These are phyloP conservation scores for Littorina saxatilis DNA, from an alignment of 1,140 invertebrate genomes.

Conservation along the genomic window DNA sequence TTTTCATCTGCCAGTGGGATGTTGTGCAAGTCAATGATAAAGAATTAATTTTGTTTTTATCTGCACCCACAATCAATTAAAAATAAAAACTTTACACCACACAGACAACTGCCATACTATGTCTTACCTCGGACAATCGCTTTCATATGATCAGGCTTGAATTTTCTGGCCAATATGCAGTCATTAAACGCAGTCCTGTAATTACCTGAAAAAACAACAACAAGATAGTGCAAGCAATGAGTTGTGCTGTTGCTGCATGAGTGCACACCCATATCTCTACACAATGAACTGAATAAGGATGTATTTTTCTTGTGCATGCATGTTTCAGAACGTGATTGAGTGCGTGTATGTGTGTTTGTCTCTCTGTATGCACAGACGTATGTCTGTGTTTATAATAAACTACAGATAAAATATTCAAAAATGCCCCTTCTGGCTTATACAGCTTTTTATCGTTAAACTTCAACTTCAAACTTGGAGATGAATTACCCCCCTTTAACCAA, in stretches of 20 bases:
- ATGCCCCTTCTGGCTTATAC: too few species aligned
- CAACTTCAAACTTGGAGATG: too few species aligned
- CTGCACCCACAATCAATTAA: too few species aligned
- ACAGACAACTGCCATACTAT: too few species aligned
- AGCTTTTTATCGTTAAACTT: too few species aligned
- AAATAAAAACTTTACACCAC: too few species aligned
- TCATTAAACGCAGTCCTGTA: slow-evolving; percentile 81
- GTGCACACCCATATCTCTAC: background rate
- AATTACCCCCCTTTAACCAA: too few species aligned
- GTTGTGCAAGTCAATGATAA: too few species aligned
- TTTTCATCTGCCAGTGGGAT: too few species aligned
- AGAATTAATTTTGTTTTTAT: too few species aligned
- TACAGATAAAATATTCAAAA: too few species aligned
- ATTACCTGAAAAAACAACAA: slow-evolving; percentile 67
- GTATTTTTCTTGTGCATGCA: background rate
- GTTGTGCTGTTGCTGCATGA: too few species aligned
- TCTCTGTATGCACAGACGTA: background rate
- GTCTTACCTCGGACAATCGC: slow-evolving; percentile 80
- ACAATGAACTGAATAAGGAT: background rate
- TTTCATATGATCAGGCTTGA: slow-evolving; percentile 88
- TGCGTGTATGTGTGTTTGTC: background rate
- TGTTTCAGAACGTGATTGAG: background rate
- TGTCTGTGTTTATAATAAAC: background rate
- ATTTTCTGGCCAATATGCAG: slow-evolving; percentile 85
- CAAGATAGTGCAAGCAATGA: background rate